Evolutionary conservation across 2,797 vertebrate species (phyloP).

Genomic region (Silurus lanzhouensis): DNA sequence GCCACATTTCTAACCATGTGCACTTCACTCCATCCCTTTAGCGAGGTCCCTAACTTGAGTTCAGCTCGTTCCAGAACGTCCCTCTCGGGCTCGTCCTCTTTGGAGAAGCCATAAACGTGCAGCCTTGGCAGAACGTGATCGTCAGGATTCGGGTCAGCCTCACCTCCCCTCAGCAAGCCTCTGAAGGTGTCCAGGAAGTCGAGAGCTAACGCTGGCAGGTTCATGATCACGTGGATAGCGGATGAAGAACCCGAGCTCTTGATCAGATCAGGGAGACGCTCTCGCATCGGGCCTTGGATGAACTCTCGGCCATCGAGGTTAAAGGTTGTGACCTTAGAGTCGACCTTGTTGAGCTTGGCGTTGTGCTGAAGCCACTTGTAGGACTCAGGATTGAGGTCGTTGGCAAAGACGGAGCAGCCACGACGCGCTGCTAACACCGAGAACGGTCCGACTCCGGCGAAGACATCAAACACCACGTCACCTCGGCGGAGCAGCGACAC

Average conservation of each 20-base stretch:
- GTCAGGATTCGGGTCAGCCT: not conserved
- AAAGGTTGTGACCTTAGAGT: slow-evolving; percentile 77
- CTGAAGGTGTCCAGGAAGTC: slow-evolving; percentile 88
- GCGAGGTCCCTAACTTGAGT: slow-evolving; percentile 72
- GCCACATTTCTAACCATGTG: slow-evolving; percentile 91
- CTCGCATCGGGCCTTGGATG: slow-evolving; percentile 81
- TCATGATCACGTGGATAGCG: slow-evolving; percentile 88
- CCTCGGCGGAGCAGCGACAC: slow-evolving; percentile 76
- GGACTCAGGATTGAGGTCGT: slow-evolving; percentile 95
- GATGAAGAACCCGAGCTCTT: slow-evolving; percentile 55
- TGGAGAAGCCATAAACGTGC: slow-evolving; percentile 94
- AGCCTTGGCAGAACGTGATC: slow-evolving; percentile 76
- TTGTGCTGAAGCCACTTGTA: slow-evolving; percentile 91
- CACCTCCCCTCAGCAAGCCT: slow-evolving; percentile 71
- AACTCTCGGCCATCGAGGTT: slow-evolving; percentile 93
- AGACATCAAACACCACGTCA: slow-evolving; percentile 88
- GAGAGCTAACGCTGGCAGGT: slow-evolving; percentile 88
- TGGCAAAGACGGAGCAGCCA: slow-evolving; percentile 84
- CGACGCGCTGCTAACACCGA: slow-evolving; percentile 86
- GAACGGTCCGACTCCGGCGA: slow-evolving; percentile 93
- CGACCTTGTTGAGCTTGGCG: slow-evolving; percentile 90
- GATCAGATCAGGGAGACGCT: slow-evolving; percentile 78
- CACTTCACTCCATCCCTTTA: slow-evolving; percentile 77
- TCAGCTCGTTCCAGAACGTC: slow-evolving; percentile 81
- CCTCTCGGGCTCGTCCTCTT: slow-evolving; percentile 75